Conservation (phyloP, 2,888 invertebrate species). For the Disparrhopalites patrizii region DNA sequence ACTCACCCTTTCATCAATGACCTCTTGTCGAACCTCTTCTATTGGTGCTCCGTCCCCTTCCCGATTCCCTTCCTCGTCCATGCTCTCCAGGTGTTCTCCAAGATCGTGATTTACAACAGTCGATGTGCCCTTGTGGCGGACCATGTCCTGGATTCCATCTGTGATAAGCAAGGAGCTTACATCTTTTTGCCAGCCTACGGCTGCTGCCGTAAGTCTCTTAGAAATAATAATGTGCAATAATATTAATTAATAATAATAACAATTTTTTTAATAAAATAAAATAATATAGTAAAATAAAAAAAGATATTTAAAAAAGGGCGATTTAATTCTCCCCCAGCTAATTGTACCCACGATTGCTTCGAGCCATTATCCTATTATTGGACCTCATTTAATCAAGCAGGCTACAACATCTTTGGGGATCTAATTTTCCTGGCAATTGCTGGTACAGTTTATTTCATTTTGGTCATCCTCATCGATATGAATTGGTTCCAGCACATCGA, state of each 20-base stretch:
- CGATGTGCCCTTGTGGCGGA: conserved; percentile 23
- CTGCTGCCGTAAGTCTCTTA: conserved; percentile 19
- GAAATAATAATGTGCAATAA: too few relatives aligned
- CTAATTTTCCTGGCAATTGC: conserved; percentile 2
- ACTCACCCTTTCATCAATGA: conserved; percentile 24
- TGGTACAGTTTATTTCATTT: conserved; percentile 13
- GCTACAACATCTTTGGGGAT: conserved; percentile 23
- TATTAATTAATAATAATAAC: background rate
- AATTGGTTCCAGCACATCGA: conserved; percentile 18
- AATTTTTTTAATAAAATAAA: background rate
- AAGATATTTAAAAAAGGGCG: background rate
- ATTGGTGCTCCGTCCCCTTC: conserved; percentile 24
- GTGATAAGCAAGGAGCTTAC: conserved; percentile 12
- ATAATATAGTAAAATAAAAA: too few relatives aligned
- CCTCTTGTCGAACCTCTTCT: conserved; percentile 8
- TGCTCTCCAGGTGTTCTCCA: conserved; percentile 23
- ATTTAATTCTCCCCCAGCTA: conserved; percentile 9
- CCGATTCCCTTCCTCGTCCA: conserved; percentile 32
- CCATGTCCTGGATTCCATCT: conserved; percentile 17
- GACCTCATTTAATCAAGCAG: conserved; percentile 12
- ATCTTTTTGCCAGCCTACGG: conserved; percentile 27
- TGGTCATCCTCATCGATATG: conserved; percentile 22
- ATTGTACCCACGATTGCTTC: conserved; percentile 20
- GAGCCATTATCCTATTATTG: conserved; percentile 17
- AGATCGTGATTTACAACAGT: conserved; percentile 18